These are phyloP conservation scores for Serranus cabrilla DNA, from an alignment of 2,797 vertebrate species.

Conservation along the genomic window DNA sequence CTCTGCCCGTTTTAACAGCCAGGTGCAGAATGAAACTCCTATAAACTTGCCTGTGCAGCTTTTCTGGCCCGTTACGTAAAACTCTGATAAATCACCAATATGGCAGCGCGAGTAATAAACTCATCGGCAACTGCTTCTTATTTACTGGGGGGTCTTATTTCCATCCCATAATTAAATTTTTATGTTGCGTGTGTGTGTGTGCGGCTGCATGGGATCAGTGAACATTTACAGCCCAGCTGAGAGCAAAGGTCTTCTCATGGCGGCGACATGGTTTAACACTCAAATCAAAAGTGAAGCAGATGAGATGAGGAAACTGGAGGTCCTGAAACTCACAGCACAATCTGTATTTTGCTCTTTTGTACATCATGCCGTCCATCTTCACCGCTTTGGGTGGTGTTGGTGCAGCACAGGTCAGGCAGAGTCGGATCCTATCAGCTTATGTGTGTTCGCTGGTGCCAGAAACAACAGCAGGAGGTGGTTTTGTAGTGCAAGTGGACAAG, in stretches of 20 bases:
- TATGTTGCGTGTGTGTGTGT: neutral
- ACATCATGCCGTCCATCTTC: neutral
- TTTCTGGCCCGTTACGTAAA: conserved; percentile 37
- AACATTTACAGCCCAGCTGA: conserved; percentile 43
- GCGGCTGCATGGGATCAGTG: conserved; percentile 3
- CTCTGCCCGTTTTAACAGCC: conserved; percentile 5
- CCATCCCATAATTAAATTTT: conserved; percentile 51
- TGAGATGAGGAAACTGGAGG: neutral
- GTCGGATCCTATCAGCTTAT: neutral
- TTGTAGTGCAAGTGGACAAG: conserved; percentile 23
- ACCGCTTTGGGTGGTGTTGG: neutral
- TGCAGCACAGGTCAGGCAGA: conserved; percentile 25
- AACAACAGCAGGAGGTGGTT: conserved; percentile 28
- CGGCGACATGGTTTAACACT: conserved; percentile 14
- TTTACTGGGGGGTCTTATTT: conserved; percentile 51
- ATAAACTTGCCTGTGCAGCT: conserved; percentile 29
- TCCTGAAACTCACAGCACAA: conserved; percentile 7
- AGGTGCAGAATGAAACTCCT: conserved; percentile 36
- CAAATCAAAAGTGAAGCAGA: conserved; percentile 16
- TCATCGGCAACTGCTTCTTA: conserved; percentile 49
- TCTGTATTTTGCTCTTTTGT: neutral
- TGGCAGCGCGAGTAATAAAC: conserved; percentile 50
- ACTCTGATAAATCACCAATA: conserved; percentile 57
- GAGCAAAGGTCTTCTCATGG: conserved; percentile 32
- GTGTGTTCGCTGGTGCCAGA: conserved; percentile 3